These are phyloP conservation scores for Falco punctatus DNA, from an alignment of 2,113 vertebrate species.

Conservation along the genomic window DNA sequence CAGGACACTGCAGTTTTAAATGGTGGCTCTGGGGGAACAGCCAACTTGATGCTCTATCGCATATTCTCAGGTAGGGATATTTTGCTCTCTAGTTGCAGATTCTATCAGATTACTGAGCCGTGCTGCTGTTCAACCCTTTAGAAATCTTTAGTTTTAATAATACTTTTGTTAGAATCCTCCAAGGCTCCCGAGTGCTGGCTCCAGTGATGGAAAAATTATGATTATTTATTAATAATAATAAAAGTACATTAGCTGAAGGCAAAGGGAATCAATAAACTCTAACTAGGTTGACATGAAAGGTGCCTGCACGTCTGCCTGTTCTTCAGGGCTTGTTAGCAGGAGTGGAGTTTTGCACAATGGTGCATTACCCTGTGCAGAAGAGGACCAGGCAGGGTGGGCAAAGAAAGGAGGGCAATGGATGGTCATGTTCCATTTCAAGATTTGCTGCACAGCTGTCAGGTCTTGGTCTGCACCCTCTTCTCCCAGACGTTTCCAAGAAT, in stretches of 20 bases:
- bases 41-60: background rate
- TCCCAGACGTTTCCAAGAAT: background rate
- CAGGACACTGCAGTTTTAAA: background rate
- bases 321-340: background rate
- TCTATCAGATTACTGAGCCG: background rate
- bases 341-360: background rate
- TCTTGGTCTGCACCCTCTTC: background rate
- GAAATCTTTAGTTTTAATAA: conserved; percentile 47
- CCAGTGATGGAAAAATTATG: conserved; percentile 21
- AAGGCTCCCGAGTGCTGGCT: background rate
- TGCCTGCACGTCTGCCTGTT: background rate
- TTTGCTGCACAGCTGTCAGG: background rate
- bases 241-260: conserved; percentile 52
- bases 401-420: background rate
- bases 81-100: background rate
- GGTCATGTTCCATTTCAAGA: background rate
- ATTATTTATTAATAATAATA: conserved; percentile 66
- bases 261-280: conserved; percentile 59
- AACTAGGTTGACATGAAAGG: conserved; percentile 29
- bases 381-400: background rate
- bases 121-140: background rate
- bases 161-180: conserved; percentile 8
- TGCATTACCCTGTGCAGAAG: background rate
- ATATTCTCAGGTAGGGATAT: background rate
- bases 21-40: background rate